Evolutionary conservation across 2,113 vertebrate species (phyloP).

Genomic region (Phrynosoma platyrhinos): DNA sequence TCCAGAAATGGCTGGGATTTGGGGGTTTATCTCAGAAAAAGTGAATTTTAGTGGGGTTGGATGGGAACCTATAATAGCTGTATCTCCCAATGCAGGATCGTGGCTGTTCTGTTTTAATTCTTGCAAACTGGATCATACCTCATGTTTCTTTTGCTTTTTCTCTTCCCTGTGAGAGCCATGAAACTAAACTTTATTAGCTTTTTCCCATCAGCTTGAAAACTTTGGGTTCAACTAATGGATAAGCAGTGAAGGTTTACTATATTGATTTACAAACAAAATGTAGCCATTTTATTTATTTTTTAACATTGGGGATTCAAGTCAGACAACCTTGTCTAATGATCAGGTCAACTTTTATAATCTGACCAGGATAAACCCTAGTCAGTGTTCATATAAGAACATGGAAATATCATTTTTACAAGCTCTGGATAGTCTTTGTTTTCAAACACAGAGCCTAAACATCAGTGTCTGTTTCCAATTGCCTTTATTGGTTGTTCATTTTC

Average conservation of each 20-base stretch:
- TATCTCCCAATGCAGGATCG: too few relatives aligned
- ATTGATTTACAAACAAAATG: constrained; percentile 53
- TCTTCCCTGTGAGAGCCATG: neutral
- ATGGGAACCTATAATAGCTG: too few relatives aligned
- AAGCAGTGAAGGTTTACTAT: constrained; percentile 29
- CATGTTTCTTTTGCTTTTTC: constrained; percentile 35
- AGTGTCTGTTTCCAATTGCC: neutral
- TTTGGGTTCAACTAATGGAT: constrained; percentile 40
- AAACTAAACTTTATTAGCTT: constrained; percentile 48
- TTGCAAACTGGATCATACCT: constrained; percentile 15
- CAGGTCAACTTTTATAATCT: constrained; percentile 40
- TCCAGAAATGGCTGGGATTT: too few relatives aligned
- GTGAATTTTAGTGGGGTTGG: too few relatives aligned
- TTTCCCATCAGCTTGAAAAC: constrained; percentile 28
- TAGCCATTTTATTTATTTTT: constrained; percentile 14
- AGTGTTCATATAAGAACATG: neutral
- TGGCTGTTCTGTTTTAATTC: neutral
- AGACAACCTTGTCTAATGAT: constrained; percentile 21
- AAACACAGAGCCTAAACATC: neutral
- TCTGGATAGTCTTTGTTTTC: neutral
- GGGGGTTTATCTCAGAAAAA: too few relatives aligned
- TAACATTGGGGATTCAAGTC: constrained; percentile 25
- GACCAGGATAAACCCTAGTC: constrained; percentile 2
- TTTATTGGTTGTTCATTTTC: neutral
- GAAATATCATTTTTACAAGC: too few relatives aligned